phyloP scores from a whole-genome alignment of 1,140 invertebrate genomes.

The Drosophila arizonae region DNA sequence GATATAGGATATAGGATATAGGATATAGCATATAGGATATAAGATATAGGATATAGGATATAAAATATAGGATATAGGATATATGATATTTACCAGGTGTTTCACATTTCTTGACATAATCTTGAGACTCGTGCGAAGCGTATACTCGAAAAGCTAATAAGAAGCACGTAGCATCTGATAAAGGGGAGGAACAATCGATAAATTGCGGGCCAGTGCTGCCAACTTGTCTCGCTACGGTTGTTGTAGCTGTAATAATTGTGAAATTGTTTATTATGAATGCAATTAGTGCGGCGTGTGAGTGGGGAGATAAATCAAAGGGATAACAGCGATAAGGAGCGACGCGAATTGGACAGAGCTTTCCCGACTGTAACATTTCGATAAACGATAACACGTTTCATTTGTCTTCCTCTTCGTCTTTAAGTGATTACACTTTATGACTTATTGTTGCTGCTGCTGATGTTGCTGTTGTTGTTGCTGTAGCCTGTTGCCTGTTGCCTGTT shows the following conservation, averaged over 20 bases:
- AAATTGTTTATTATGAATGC: constrained; percentile 73
- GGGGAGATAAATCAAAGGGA: constrained; percentile 74
- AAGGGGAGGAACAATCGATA: constrained; percentile 34
- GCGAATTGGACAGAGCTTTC: constrained; percentile 42
- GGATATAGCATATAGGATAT: no score
- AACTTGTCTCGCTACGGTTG: constrained; percentile 12
- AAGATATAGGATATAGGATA: no score
- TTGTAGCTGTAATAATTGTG: constrained; percentile 51
- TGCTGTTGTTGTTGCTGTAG: no score
- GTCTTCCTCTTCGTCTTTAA: constrained; percentile 44
- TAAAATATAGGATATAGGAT: no score
- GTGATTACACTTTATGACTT: constrained; percentile 79
- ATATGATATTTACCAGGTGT: neutral
- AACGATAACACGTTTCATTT: constrained; percentile 66
- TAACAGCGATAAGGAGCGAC: constrained; percentile 68
- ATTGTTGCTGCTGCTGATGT: constrained; percentile 43
- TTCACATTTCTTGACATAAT: neutral
- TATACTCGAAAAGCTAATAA: constrained; percentile 28
- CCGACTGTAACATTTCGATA: constrained; percentile 25
- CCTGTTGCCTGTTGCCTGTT: no score
- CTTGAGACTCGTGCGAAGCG: neutral
- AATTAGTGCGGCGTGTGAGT: constrained; percentile 60
- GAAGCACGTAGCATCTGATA: constrained; percentile 54
- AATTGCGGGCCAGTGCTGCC: constrained; percentile 29
- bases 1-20: no score